These are phyloP conservation scores for Hydriomena furcata DNA, from an alignment of 2,888 invertebrate species.

Conservation along the genomic window DNA sequence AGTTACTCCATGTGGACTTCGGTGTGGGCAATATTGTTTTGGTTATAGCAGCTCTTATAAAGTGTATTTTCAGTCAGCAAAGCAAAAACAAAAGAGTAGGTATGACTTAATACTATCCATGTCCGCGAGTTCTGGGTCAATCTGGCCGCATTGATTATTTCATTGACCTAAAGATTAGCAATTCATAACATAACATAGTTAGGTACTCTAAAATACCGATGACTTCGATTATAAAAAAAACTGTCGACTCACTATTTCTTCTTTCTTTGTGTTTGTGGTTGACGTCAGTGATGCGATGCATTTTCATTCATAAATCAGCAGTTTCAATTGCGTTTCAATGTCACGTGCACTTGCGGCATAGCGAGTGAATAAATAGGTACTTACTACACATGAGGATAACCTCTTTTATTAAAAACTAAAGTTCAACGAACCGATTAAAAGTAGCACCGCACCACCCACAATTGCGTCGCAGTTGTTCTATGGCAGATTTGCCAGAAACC, in stretches of 20 bases:
- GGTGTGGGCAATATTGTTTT: slow-evolving; percentile 9
- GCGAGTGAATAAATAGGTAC: slow-evolving; percentile 5
- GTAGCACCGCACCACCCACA: slow-evolving; percentile 44
- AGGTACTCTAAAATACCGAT: neutral
- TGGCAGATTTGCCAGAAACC: slow-evolving; percentile 53
- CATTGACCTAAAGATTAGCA: no score
- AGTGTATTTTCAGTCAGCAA: no score
- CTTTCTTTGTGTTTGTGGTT: slow-evolving; percentile 2
- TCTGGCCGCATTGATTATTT: no score
- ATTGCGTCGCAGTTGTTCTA: slow-evolving; percentile 38
- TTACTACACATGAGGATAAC: slow-evolving; percentile 19
- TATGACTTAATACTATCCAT: neutral
- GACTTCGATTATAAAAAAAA: neutral
- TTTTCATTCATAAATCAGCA: slow-evolving; percentile 16
- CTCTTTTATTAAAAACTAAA: slow-evolving; percentile 33
- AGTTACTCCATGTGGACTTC: slow-evolving; percentile 33
- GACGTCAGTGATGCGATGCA: slow-evolving; percentile 19
- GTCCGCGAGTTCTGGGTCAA: no score
- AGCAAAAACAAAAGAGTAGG: no score
- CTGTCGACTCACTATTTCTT: slow-evolving; percentile 7
- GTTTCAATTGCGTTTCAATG: slow-evolving; percentile 22
- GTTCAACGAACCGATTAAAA: slow-evolving; percentile 58
- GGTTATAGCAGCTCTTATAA: neutral
- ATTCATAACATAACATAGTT: no score
- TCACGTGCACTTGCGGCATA: slow-evolving; percentile 20